Base-by-base conservation (phyloP, 2,797 vertebrate species). In the Hirundo rustica region DNA sequence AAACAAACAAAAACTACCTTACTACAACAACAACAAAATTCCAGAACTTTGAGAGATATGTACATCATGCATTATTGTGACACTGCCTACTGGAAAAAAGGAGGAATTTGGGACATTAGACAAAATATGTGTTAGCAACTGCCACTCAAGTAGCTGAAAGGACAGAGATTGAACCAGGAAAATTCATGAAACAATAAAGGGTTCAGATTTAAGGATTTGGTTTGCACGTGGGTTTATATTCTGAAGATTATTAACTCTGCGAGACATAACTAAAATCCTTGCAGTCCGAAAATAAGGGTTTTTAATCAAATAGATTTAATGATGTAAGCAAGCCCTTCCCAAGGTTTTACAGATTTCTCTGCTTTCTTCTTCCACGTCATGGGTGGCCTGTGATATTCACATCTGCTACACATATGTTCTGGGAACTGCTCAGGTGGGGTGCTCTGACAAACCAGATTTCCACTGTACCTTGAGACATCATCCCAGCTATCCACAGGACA, bases 401-500 rank as follows among this genome's bases (percentile, higher is more conserved):
- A 55, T 23, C 25, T 71, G 34, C 9, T 29, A 14, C 26, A 8
- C 8, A 38, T 26, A 14, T 7, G 1, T 64, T 2, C 12, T 79
- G 48, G 42, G 32, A 60, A 6, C 3, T 42, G 22, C 36, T 48
- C 14, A 26, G 16, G 3, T 30, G 7, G 2, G 15, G 7, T 23
- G 10, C 1, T 12, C 6, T 64, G 21, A 15, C 23, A 40, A 29
- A 86, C 16, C 25, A 44, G 30, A 2, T 71, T 70, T 62, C 30
- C 50, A 3, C 5, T 26, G 6, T 13, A 7, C 1, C 1, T 48
- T 53, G 45, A 88, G 25, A 9, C 8, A 32, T 34, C 38, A 32
- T 68, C 23, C 27, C 13, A 55, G 2, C 10, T 47, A 3, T 16
- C 2, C 15, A 13, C 0, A 7, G 12, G 5, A 12, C 10, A 34